Evolutionary conservation across 2,113 vertebrate species (phyloP).

Genomic region (Rhipidura dahli): DNA sequence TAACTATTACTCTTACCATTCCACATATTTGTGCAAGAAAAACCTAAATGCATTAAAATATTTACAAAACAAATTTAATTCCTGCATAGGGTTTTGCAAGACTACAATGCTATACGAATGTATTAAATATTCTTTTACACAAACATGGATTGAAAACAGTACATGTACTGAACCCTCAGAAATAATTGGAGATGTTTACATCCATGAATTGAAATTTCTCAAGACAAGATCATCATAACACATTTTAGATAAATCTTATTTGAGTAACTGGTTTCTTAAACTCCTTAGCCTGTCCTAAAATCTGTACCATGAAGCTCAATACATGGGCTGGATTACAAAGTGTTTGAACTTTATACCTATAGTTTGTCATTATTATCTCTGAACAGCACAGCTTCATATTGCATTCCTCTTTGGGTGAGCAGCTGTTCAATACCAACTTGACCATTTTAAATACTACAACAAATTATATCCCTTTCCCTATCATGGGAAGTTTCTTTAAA

Average conservation of each 20-base stretch:
- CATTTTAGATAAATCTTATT: neutral
- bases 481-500: neutral
- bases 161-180: neutral
- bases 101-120: neutral
- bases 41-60: neutral
- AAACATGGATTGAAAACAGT: neutral
- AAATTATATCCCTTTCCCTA: neutral
- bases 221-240: rapidly evolving
- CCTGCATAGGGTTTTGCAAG: neutral
- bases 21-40: neutral
- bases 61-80: neutral
- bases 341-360: neutral
- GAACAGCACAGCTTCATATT: neutral
- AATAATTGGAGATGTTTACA: neutral
- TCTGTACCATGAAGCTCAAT: neutral
- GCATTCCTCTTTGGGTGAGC: neutral
- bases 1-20: neutral
- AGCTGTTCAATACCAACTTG: neutral
- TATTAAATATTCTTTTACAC: neutral
- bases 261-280: neutral
- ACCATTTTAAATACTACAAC: neutral
- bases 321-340: neutral
- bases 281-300: neutral
- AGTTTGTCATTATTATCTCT: neutral
- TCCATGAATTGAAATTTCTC: neutral